phyloP scores from a whole-genome alignment of 1,140 invertebrate genomes.

The Lepidurus arcticus region DNA sequence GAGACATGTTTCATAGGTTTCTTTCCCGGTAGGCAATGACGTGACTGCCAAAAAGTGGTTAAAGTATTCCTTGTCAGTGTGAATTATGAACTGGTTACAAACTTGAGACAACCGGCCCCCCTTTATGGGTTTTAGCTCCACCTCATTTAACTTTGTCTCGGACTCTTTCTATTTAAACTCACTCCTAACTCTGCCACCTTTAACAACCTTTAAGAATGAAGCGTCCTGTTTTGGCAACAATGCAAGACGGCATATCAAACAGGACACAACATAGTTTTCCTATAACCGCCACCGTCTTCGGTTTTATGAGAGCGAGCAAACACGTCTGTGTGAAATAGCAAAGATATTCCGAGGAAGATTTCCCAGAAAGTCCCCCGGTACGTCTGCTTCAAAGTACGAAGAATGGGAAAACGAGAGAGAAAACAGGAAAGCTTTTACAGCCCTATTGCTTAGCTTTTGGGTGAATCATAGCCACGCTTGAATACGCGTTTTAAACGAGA shows the following conservation, averaged over 20 bases:
- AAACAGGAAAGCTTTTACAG: neutral
- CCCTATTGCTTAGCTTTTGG: too few species aligned
- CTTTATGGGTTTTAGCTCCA: constrained; percentile 11
- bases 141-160: neutral
- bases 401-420: neutral
- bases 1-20: too few species aligned
- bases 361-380: neutral
- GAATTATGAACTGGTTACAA: neutral
- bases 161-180: constrained; percentile 4
- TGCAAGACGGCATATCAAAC: too few species aligned
- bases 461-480: neutral
- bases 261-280: too few species aligned
- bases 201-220: neutral
- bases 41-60: neutral
- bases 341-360: neutral
- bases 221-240: too few species aligned
- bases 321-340: too few species aligned
- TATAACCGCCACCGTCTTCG: too few species aligned
- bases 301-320: too few species aligned
- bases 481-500: neutral
- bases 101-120: neutral
- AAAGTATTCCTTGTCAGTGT: neutral
- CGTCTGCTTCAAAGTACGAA: neutral
- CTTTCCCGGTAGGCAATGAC: neutral
- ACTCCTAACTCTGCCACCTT: neutral